Evolutionary conservation across 2,888 invertebrate genomes (phyloP).

Genomic region (Andrena dorsata): DNA sequence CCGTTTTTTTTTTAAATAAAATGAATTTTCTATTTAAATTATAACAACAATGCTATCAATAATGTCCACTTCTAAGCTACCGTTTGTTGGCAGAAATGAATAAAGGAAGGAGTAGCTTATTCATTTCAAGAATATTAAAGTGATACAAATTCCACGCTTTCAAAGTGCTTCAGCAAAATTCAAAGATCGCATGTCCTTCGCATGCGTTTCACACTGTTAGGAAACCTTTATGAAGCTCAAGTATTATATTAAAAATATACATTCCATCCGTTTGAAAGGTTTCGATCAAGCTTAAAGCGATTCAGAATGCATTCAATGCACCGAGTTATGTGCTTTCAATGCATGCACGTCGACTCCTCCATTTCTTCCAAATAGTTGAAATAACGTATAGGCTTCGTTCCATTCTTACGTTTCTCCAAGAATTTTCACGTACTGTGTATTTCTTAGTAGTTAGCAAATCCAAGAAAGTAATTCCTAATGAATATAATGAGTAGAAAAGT

Average conservation of each 20-base stretch:
- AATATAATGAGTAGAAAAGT: too few species aligned
- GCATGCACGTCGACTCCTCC: neutral
- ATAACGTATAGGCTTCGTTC: slow-evolving; percentile 2
- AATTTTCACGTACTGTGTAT: too few species aligned
- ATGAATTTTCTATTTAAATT: neutral
- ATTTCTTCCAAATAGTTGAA: neutral
- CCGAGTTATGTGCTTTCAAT: neutral
- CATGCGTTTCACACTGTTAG: neutral
- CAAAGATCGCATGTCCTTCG: neutral
- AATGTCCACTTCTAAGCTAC: neutral
- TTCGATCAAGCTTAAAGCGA: slow-evolving; percentile 10
- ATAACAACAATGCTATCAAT: neutral
- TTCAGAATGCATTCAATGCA: neutral
- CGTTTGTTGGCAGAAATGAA: neutral
- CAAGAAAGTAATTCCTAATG: too few species aligned
- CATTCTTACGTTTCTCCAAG: neutral
- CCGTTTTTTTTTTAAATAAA: too few species aligned
- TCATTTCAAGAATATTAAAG: neutral
- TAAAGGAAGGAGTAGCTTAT: neutral
- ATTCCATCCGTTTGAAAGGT: neutral
- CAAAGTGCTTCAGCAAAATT: slow-evolving; percentile 1
- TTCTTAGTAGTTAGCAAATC: too few species aligned
- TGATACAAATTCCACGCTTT: neutral
- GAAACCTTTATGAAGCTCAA: neutral
- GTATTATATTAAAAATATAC: slow-evolving; percentile 17